A percentile compares a stretch with the other conserved stretches of the same genome.
Evolutionary conservation across 2,888 invertebrate genomes (phyloP).

Genomic region (Choristoneura rosaceana): DNA sequence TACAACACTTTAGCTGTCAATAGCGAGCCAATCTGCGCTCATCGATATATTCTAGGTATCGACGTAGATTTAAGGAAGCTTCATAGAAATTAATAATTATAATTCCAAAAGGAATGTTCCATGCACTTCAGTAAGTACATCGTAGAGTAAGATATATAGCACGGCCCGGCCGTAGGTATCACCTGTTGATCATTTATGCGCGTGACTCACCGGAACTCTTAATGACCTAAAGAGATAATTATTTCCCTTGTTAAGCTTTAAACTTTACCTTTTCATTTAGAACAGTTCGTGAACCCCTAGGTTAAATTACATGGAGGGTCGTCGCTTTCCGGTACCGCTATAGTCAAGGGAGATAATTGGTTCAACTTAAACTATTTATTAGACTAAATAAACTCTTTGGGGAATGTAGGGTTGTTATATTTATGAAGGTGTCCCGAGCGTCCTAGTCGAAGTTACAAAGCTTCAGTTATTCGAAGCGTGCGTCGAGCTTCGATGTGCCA

Average conservation of each 20-base stretch:
- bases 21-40: background rate
- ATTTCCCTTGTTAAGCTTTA: constrained; percentile 23
- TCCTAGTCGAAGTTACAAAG: background rate
- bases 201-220: constrained; percentile 66
- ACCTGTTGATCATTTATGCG: constrained; percentile 24
- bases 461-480: background rate
- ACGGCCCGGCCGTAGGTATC: background rate
- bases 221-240: constrained; percentile 33
- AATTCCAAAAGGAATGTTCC: background rate
- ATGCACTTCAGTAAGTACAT: too few relatives aligned
- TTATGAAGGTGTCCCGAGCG: constrained; percentile 15
- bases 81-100: background rate
- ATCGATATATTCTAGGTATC: background rate
- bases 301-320: constrained; percentile 8
- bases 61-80: background rate
- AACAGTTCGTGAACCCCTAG: background rate
- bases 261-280: constrained; percentile 20
- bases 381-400: background rate
- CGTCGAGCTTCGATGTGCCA: background rate
- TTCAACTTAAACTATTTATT: constrained; percentile 4
- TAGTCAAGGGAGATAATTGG: background rate
- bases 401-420: background rate
- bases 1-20: background rate
- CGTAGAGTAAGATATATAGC: background rate
- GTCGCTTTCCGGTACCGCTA: background rate